Percentiles rank a stretch among this genome's conserved stretches.
phyloP scores from a whole-genome alignment of 2,797 vertebrate species.

The Eleutherodactylus coqui region DNA sequence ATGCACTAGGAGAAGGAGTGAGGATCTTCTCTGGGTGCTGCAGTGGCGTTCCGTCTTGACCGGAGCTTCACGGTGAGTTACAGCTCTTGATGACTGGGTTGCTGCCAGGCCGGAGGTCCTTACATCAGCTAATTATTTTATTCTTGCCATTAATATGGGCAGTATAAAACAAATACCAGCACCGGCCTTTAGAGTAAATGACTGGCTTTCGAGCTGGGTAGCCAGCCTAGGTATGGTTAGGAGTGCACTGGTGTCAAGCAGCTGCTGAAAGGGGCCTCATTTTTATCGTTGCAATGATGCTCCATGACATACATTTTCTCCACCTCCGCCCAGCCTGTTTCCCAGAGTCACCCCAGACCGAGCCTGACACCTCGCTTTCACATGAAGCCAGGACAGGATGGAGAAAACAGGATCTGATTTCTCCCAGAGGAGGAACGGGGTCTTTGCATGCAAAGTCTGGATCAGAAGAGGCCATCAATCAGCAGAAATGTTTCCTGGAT shows the following conservation, averaged over 20 bases:
- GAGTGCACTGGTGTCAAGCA: background rate
- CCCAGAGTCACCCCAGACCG: background rate
- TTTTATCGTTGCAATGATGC: background rate
- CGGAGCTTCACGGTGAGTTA: too few species aligned
- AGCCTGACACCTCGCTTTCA: slow-evolving; percentile 23
- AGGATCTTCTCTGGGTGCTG: too few species aligned
- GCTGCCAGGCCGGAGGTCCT: too few species aligned
- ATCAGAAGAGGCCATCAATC: slow-evolving; percentile 57
- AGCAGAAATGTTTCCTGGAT: slow-evolving; percentile 48
- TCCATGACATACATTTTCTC: background rate
- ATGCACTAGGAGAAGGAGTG: too few species aligned
- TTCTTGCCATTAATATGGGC: too few species aligned
- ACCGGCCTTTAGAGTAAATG: too few species aligned
- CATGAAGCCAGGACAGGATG: slow-evolving; percentile 39
- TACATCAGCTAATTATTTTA: too few species aligned
- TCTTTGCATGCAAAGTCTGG: slow-evolving; percentile 58
- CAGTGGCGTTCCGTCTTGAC: too few species aligned
- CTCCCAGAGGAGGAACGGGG: slow-evolving; percentile 34
- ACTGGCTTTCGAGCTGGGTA: too few species aligned
- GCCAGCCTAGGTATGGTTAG: too few species aligned
- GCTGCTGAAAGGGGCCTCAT: background rate
- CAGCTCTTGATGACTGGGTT: too few species aligned
- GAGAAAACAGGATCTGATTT: slow-evolving; percentile 49
- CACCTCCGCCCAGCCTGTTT: background rate
- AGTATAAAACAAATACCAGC: too few species aligned